Base-by-base conservation (phyloP, 2,113 vertebrate species). In the Saguinus imperator region DNA sequence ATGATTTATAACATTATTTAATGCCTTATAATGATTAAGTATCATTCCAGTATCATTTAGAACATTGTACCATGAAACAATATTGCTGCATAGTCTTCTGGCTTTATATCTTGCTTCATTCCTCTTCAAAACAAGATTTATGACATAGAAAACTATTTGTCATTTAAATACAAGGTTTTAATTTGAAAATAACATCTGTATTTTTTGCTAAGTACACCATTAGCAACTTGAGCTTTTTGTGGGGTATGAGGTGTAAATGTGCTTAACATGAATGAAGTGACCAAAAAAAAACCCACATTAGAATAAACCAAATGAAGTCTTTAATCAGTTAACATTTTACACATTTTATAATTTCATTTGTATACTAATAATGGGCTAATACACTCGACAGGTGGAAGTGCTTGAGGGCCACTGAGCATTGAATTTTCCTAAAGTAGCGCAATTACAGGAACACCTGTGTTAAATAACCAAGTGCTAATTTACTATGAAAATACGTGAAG, bases 371-470 rank as follows among this genome's bases (percentile, higher is more conserved):
- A 97, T 95, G 91, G 79, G 70, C 87, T 77, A 92, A 43, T 81
- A 90, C 18, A 89, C 17, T 77, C 1, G 25, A 90, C 77, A 97
- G 87, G 92, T 97, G 80, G 87, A 97, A 95, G 61, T 50, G 61
- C 94, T 97, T 83, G 91, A 97, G 84, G 84, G 50, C 61, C 81
- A 95, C 45, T 93, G 88, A 97, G 43, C 85, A 87, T 13, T 94
- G 96, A 94, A 76, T 97, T 93, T 98, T 95, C 50, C 70, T 93
- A 89, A 97, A 96, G 95, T 94, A 93, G 80, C 35, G 13, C 73
- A 96, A 97, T 96, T 97, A 96, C 13, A 92, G 91, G 97, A 97
- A 96, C 94, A 96, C 96, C 84, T 97, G 94, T 95, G 64, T 96
- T 96, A 94, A 97, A 88, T 92, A 96, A 93, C 72, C 52, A 89